Evolutionary conservation across 2,113 vertebrate species (phyloP), one percentile per base, ranked within the genome.

Genomic region (Saccopteryx bilineata): DNA sequence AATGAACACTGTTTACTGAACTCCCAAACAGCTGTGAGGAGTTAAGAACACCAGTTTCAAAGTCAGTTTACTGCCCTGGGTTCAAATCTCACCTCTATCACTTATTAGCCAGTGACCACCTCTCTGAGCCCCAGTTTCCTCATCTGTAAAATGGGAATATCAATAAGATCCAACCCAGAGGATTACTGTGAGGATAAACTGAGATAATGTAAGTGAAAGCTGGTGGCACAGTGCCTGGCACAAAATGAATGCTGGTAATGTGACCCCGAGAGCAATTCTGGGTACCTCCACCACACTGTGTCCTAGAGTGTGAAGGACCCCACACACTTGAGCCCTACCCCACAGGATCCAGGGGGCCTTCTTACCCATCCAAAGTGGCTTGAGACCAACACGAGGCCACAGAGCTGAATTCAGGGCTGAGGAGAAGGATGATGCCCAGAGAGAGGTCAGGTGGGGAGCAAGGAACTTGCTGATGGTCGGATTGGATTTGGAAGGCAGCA

Each of bases 401-500:
- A 31, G 88, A 86, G 28, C 68, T 50, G 52, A 66, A 24, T 18
- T 54, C 69, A 31, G 58, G 48, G 58, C 87, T 46, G 15, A 46
- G 52, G 63, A 94, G 63, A n/a, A 58, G 28, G 14, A 1, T 7
- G 54, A 48, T 21, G 31, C 8, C 5, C 0, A n/a, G 15, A 56
- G n/a, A 17, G 12, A 26, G 33, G 33, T 60, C 50, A 26, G 71
- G 33, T 17, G 1, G 3, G 0, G 17, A 23, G n/a, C 5, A 54
- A 68, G n/a, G 69, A 15, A 7, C 5, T 4, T 11, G 12, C 66
- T 56, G 39, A 1, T 8, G 24, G 60, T 0, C 0, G 7, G 21
- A 15, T 4, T 74, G 10, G 46, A 78, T 24, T 15, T 23, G 5
- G 79, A 56, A 75, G 23, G 46, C 21, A 26, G 39, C 4, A 21